Evolutionary conservation across 2,888 invertebrate species (phyloP).

Genomic region (Chloroclysta siterata): DNA sequence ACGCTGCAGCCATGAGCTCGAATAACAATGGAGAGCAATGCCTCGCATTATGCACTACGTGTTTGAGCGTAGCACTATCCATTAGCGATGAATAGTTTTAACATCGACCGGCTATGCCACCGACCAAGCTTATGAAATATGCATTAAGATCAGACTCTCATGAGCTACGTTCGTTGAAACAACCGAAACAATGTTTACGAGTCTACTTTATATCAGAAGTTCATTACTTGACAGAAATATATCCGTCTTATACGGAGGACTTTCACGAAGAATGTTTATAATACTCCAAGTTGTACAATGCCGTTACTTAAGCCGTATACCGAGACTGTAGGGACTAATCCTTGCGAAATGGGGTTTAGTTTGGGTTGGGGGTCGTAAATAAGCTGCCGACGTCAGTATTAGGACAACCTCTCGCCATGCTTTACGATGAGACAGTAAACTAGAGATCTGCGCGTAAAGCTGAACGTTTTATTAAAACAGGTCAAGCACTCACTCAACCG

Average conservation of each 20-base stretch:
- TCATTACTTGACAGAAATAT: constrained; percentile 36
- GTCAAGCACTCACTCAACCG: constrained; percentile 40
- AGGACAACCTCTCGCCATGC: constrained; percentile 50
- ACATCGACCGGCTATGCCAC: constrained; percentile 33
- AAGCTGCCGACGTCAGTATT: constrained; percentile 53
- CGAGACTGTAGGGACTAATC: constrained; percentile 49
- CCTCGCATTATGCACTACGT: constrained; percentile 35
- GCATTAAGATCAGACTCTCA: constrained; percentile 32
- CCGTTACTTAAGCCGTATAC: constrained; percentile 44
- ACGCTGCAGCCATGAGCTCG: constrained; percentile 28
- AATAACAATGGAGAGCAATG: constrained; percentile 37
- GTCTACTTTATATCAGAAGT: constrained; percentile 25
- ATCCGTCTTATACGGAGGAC: constrained; percentile 11
- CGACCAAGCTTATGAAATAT: constrained; percentile 37
- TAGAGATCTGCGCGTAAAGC: constrained; percentile 43
- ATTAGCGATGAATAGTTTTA: constrained; percentile 39
- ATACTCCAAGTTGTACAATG: constrained; percentile 31
- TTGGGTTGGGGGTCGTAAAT: constrained; percentile 62
- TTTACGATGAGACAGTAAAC: constrained; percentile 55
- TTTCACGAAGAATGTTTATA: constrained; percentile 33
- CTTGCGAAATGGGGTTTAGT: constrained; percentile 53
- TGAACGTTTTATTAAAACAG: constrained; percentile 47
- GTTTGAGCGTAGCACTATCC: constrained; percentile 36
- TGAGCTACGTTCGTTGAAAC: constrained; percentile 21
- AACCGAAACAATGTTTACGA: constrained; percentile 31